Base-by-base conservation (phyloP, 2,888 invertebrate species). In the Aphrophora alni region DNA sequence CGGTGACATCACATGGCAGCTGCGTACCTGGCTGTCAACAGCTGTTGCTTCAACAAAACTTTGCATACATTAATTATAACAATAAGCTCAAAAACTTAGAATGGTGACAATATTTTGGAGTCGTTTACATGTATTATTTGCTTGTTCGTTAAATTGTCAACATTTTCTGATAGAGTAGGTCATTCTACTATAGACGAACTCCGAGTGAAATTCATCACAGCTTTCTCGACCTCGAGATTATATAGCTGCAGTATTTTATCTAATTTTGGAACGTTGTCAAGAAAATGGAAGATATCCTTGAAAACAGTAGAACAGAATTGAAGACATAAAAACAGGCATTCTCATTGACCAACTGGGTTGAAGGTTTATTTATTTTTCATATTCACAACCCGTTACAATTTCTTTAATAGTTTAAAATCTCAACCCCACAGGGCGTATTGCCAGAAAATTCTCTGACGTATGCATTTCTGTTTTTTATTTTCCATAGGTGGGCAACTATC, bases 371-470 rank as follows among this genome's bases (percentile, higher is more conserved):
- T 59, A 59, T 59, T 59, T 59, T 59, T 59, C 10, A 44, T 59
- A 21, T 59, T 59, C 59, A 59, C 59, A 59, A 59, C 21, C 59
- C 59, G 59, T 59, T 59, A 59, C 59, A 59, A 59, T 59, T 59
- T 59, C 59, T 59, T 59, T 59, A 21, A 59, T 59, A 21, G 59
- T 59, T 59, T 59, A 59, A 59, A 1, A 21, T n/a, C 21, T 21
- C 21, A 59, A 59, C 1, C 21, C 59, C 59, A 59, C 1, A 21
- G 10, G 59, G 59, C 59, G n/a, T 3, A 21, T 3, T 59, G 59
- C 59, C 59, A 59, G 59, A 59, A 5, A 44, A 44, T 59, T 21
- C 4, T 21, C n/a, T 59, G 59, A 59, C 59, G 59, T n/a, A n/a
- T 21, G 59, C 21, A 14, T n/a, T 4, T 21, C 59, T 59, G 1